These are phyloP conservation scores for Volucella inflata DNA, from an alignment of 2,888 invertebrate species.

Conservation along the genomic window DNA sequence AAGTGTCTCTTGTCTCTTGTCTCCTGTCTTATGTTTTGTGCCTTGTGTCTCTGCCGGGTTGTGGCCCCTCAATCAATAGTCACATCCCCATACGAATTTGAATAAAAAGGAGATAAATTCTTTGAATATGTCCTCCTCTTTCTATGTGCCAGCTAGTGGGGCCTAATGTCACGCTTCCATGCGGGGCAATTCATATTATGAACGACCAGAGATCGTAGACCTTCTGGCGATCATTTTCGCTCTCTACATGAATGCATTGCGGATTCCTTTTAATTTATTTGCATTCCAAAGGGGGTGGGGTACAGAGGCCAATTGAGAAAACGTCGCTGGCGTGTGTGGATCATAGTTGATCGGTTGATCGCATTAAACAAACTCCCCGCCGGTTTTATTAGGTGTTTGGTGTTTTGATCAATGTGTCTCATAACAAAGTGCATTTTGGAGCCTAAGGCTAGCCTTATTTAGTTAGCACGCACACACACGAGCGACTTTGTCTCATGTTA, in stretches of 20 bases:
- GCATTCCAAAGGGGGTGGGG: conserved; percentile 10
- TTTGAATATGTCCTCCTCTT: conserved; percentile 58
- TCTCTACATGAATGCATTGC: conserved; percentile 62
- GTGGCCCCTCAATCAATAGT: conserved; percentile 21
- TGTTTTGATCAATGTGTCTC: conserved; percentile 73
- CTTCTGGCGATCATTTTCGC: conserved; percentile 55
- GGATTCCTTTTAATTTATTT: conserved; percentile 69
- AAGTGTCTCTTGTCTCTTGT: conserved; percentile 68
- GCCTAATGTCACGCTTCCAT: conserved; percentile 71
- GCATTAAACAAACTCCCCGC: conserved; percentile 71
- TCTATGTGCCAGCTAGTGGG: conserved; percentile 32
- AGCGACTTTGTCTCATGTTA: conserved; percentile 62
- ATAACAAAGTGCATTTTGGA: conserved; percentile 65
- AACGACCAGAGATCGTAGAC: conserved; percentile 61
- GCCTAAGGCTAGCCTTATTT: conserved; percentile 18
- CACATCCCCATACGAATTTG: conserved; percentile 58
- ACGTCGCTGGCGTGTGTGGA: conserved; percentile 38
- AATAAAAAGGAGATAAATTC: conserved; percentile 69
- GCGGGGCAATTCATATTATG: conserved; percentile 71
- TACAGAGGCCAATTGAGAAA: background rate
- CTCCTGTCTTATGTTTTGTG: conserved; percentile 43
- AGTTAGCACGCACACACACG: conserved; percentile 18
- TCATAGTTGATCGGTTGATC: conserved; percentile 72
- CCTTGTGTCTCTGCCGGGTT: conserved; percentile 57
- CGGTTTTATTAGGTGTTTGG: conserved; percentile 75